A percentile compares a stretch with the other conserved stretches of the same genome.
Evolutionary conservation across 2,888 invertebrate species (phyloP).

Genomic region (Dryobota labecula): DNA sequence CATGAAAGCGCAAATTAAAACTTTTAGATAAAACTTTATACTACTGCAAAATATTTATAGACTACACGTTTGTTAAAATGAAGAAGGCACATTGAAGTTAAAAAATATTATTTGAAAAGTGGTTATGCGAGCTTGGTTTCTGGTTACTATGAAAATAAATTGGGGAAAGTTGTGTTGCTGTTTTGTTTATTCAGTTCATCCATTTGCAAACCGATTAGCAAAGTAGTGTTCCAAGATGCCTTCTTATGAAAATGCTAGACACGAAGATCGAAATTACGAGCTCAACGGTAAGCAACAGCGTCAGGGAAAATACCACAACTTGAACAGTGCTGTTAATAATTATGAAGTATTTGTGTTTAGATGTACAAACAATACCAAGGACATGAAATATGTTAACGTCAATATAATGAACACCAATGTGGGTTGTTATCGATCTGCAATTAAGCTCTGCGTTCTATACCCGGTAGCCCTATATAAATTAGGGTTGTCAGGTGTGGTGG

Average conservation of each 20-base stretch:
- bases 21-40: slow-evolving; percentile 11
- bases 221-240: slow-evolving; percentile 48
- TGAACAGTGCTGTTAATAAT: not conserved
- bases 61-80: slow-evolving; percentile 8
- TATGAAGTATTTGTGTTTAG: not conserved
- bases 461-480: not conserved
- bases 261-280: slow-evolving; percentile 48
- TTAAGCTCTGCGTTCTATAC: not conserved
- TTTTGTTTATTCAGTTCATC: slow-evolving; percentile 30
- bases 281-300: not conserved
- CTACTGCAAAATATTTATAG: not conserved
- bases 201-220: slow-evolving; percentile 26
- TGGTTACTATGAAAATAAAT: slow-evolving; percentile 3
- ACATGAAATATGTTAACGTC: not conserved
- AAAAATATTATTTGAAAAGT: not conserved
- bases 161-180: not conserved
- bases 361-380: not conserved
- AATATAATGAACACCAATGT: not conserved
- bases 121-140: slow-evolving; percentile 13
- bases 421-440: not conserved
- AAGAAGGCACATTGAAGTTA: slow-evolving; percentile 48
- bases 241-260: slow-evolving; percentile 45
- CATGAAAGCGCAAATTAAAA: slow-evolving; percentile 2
- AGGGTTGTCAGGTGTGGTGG: not conserved
- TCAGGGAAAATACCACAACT: not conserved